Evolutionary conservation across 2,888 invertebrate genomes (phyloP), one percentile per base, ranked within the genome.

Genomic region (Epistrophella euchroma): DNA sequence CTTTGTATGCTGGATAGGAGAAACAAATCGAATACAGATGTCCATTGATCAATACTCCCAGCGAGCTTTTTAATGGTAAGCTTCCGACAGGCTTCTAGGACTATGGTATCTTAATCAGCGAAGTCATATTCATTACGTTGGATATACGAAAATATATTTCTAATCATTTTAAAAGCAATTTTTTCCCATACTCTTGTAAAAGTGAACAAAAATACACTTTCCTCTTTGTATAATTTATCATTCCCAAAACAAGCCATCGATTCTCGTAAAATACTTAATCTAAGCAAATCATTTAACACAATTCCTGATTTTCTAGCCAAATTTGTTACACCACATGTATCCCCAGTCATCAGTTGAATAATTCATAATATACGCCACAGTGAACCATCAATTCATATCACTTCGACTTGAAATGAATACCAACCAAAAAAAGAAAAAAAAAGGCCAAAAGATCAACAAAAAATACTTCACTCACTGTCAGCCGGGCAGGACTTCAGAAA

Each of bases 391-490:
- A 86, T 78, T 81, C 77, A 77, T 86, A 81, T 71, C 77, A 64
- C 58, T 77, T 40, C 7, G 22, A 15, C 56, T 76, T 45, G 50
- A 40, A 45, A 28, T 28, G 47, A 47, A 47, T 9, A n/a, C 7
- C 7, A 11, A 17, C 6, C 0, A 15, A n/a, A 43, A 15, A 5
- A 43, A 45, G 9, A 17, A n/a, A 6, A 17, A 64, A 19, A 45
- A 64, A 7, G 50, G 55, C 72, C 76, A 84, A 25, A 55, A 37
- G 40, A 40, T 40, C 40, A 70, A 47, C 70, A 79, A 75, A 75
- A 75, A 32, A 7, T 60, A 85, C 76, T 85, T 85, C 85, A 85
- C 80, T 85, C 85, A 85, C 80, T 85, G 85, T 85, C 86, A 86
- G 19, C 22, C 66, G 2, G 73, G 70, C 73, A 68, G 85, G 81